A percentile compares a stretch with the other conserved stretches of the same genome.
Conservation (phyloP, 1,140 invertebrate species). For the Drosophila aff. region DNA sequence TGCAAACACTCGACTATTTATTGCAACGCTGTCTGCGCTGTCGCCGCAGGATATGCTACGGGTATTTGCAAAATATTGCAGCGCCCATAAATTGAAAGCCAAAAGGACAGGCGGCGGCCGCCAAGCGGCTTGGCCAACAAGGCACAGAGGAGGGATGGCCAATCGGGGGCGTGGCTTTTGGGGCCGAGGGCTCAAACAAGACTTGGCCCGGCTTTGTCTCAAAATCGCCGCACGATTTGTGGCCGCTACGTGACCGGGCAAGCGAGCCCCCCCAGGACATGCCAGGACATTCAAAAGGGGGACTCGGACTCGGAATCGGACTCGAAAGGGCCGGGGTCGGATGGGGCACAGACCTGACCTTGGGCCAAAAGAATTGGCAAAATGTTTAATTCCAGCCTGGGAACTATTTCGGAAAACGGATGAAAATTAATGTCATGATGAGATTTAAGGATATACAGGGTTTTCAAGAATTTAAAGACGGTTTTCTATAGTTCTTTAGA, state of each 20-base stretch:
- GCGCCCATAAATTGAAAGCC: constrained; percentile 76
- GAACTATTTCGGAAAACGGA: constrained; percentile 20
- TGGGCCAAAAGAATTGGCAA: constrained; percentile 50
- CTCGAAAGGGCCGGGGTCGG: background rate
- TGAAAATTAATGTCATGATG: constrained; percentile 15
- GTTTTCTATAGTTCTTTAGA: background rate
- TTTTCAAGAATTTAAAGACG: background rate
- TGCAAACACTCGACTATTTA: constrained; percentile 69
- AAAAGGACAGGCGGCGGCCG: constrained; percentile 55
- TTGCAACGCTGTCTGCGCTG: constrained; percentile 76
- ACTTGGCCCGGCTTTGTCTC: constrained; percentile 59
- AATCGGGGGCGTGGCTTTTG: constrained; percentile 39
- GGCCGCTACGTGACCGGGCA: constrained; percentile 66
- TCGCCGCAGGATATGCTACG: constrained; percentile 80
- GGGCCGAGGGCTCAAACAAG: constrained; percentile 20
- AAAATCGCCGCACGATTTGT: constrained; percentile 75
- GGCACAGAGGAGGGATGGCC: constrained; percentile 9
- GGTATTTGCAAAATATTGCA: constrained; percentile 83
- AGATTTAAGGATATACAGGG: constrained; percentile 5
- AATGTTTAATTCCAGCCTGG: constrained; percentile 29
- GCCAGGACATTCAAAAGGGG: constrained; percentile 9
- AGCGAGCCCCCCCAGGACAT: constrained; percentile 39
- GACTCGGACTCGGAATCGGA: background rate
- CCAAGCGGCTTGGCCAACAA: constrained; percentile 32
- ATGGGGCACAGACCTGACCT: constrained; percentile 27